These are phyloP conservation scores for Syngnathus acus DNA, from an alignment of 2,797 vertebrate species.

Conservation along the genomic window DNA sequence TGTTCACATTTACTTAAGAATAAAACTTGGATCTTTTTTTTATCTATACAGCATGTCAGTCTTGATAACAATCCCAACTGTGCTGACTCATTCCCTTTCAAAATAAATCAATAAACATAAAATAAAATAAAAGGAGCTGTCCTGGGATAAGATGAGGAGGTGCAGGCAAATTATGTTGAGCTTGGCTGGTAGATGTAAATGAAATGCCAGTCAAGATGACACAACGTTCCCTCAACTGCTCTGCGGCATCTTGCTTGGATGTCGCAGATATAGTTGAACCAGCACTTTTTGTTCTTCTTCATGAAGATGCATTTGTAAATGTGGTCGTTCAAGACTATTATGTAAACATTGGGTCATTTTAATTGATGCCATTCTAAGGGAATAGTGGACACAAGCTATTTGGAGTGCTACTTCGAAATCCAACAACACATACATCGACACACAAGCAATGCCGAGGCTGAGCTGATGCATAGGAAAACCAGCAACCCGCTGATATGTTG, in stretches of 20 bases:
- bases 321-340: neutral
- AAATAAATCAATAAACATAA: neutral
- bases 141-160: neutral
- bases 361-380: neutral
- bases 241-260: neutral
- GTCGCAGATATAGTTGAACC: neutral
- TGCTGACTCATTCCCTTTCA: neutral
- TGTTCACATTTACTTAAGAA: neutral
- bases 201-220: conserved; percentile 1
- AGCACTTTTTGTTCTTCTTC: neutral
- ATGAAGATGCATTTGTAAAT: neutral
- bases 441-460: conserved; percentile 12
- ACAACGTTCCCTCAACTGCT: neutral
- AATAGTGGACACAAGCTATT: too few relatives aligned
- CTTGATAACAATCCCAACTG: neutral
- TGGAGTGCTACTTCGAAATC: neutral
- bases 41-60: neutral
- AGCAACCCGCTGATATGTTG: conserved; percentile 43
- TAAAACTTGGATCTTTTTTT: neutral
- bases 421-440: conserved; percentile 10
- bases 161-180: neutral
- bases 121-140: neutral
- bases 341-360: neutral
- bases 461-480: conserved; percentile 45
- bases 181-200: neutral